These are phyloP conservation scores for Trachurus trachurus DNA, from an alignment of 2,797 vertebrate genomes.

Conservation along the genomic window DNA sequence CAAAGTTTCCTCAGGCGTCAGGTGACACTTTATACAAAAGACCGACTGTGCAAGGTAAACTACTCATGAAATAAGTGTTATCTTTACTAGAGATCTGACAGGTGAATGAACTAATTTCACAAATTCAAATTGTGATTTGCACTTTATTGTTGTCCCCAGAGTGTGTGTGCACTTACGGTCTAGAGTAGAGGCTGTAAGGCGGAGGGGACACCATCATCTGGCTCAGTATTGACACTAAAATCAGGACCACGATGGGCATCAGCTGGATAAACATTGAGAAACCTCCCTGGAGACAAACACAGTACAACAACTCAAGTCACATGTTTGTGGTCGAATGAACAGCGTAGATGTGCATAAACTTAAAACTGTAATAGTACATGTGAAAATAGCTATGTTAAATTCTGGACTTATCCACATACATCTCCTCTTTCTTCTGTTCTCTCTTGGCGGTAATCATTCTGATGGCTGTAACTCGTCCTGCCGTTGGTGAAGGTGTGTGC, in stretches of 20 bases:
- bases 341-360: fast-evolving
- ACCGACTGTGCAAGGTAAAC: background rate
- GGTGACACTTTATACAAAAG: background rate
- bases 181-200: constrained; percentile 95
- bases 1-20: background rate
- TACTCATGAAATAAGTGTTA: background rate
- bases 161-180: constrained; percentile 87
- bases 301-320: constrained; percentile 32
- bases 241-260: constrained; percentile 96
- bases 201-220: constrained; percentile 98
- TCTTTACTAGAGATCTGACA: background rate
- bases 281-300: constrained; percentile 89
- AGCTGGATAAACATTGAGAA: constrained; percentile 99
- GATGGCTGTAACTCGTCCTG: constrained; percentile 91
- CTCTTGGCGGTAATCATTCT: constrained; percentile 91
- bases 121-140: background rate
- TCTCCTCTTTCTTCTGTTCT: constrained; percentile 95
- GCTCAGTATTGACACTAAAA: constrained; percentile 96
- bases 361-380: background rate
- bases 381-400: background rate
- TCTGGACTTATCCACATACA: constrained; percentile 82
- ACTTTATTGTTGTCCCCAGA: too few species aligned
- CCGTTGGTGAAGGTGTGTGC: constrained; percentile 94
- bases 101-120: background rate
- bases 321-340: background rate